Conservation (phyloP, 2,113 vertebrate genomes). For the Sarotherodon lohbergeri region DNA sequence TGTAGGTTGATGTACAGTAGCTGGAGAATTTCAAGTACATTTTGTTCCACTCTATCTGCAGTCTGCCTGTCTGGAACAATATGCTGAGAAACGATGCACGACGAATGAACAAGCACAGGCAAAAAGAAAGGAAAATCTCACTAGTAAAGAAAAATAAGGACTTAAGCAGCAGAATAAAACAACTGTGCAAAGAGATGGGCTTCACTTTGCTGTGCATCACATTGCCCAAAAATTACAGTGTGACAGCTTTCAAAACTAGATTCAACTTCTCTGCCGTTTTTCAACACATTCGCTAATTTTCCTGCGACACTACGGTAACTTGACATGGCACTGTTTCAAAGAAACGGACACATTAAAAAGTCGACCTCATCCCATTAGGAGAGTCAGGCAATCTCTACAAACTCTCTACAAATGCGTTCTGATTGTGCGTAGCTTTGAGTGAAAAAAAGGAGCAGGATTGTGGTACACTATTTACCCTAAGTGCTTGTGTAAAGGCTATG, state of each 20-base stretch:
- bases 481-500: constrained; percentile 69
- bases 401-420: constrained; percentile 40
- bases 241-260: neutral
- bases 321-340: constrained; percentile 13
- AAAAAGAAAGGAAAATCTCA: neutral
- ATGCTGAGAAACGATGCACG: constrained; percentile 13
- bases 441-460: constrained; percentile 43
- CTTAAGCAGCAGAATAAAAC: constrained; percentile 16
- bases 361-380: constrained; percentile 15
- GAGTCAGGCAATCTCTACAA: constrained; percentile 21
- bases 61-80: constrained; percentile 9
- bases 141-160: neutral
- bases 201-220: constrained; percentile 11
- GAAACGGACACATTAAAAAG: constrained; percentile 32
- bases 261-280: neutral
- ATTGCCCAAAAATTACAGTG: constrained; percentile 31
- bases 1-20: constrained; percentile 42
- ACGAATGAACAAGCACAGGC: neutral
- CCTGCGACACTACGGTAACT: constrained; percentile 13
- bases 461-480: constrained; percentile 57
- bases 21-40: constrained; percentile 55
- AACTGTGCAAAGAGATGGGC: constrained; percentile 44
- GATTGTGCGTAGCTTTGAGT: constrained; percentile 74
- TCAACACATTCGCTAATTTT: constrained; percentile 16
- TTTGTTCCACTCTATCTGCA: constrained; percentile 28